Evolutionary conservation across 37 sponge, comb jelly and placozoan genomes (phyloP).

Genomic region (Crambe crambe): DNA sequence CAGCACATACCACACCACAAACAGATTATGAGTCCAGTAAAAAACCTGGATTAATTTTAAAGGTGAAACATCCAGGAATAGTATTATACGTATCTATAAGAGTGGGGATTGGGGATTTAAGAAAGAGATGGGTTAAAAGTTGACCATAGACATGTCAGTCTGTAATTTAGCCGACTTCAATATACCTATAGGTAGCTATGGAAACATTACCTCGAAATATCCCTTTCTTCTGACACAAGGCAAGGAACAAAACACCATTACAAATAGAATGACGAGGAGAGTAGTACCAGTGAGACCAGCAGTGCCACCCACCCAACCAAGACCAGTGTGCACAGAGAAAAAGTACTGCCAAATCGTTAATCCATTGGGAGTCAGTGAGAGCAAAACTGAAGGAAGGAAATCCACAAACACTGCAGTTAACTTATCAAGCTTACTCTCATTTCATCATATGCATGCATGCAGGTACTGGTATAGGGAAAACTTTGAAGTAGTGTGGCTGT

Average conservation of each 20-base stretch:
- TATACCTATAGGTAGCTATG: too few species aligned
- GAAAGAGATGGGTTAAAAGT: too few species aligned
- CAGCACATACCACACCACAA: slow-evolving; percentile 61
- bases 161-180: too few species aligned
- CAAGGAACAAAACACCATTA: slow-evolving; percentile 67
- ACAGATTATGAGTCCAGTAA: slow-evolving; percentile 85
- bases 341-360: slow-evolving; percentile 51
- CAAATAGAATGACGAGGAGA: slow-evolving; percentile 53
- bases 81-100: slow-evolving; percentile 2
- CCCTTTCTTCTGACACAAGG: slow-evolving; percentile 80
- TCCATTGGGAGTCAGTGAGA: slow-evolving; percentile 28
- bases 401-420: too few species aligned
- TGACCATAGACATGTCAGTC: too few species aligned
- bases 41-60: slow-evolving; percentile 60
- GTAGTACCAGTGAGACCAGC: slow-evolving; percentile 71
- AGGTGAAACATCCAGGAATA: neutral
- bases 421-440: too few species aligned
- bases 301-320: slow-evolving; percentile 72
- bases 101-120: too few species aligned
- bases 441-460: too few species aligned
- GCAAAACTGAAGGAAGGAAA: slow-evolving; percentile 7
- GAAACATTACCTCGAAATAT: slow-evolving; percentile 60
- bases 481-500: too few species aligned
- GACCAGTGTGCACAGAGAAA: slow-evolving; percentile 41
- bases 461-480: too few species aligned